Conservation (phyloP, 2,888 invertebrate species). For the Volucella inanis region DNA sequence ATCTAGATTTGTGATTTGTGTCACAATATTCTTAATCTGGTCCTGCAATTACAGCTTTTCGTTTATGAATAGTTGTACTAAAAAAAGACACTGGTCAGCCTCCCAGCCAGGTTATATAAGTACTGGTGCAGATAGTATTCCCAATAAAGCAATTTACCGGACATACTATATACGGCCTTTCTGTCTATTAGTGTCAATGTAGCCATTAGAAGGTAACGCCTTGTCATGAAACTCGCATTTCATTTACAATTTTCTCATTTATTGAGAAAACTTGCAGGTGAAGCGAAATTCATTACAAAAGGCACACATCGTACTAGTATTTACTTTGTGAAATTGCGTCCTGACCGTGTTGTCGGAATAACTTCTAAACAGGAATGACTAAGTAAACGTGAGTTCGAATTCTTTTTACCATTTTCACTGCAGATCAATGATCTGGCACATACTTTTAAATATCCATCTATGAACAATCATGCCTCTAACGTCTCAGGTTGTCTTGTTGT, state of each 20-base stretch:
- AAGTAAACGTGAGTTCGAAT: constrained; percentile 47
- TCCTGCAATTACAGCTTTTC: too few relatives aligned
- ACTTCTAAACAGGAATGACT: constrained; percentile 39
- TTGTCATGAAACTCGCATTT: constrained; percentile 29
- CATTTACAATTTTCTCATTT: constrained; percentile 38
- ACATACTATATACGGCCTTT: constrained; percentile 39
- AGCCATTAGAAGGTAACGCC: constrained; percentile 14
- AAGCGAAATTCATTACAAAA: constrained; percentile 10
- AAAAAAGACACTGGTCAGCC: too few relatives aligned
- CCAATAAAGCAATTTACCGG: constrained; percentile 9
- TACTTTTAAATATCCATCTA: constrained; percentile 8
- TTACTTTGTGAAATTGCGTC: constrained; percentile 16
- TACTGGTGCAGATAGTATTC: background rate
- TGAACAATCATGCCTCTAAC: background rate
- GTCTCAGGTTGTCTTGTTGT: background rate
- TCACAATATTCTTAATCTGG: too few relatives aligned
- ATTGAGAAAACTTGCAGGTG: constrained; percentile 26
- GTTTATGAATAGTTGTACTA: too few relatives aligned
- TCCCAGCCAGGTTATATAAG: too few relatives aligned
- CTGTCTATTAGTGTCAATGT: constrained; percentile 41
- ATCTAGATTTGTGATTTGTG: too few relatives aligned
- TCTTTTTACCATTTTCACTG: background rate
- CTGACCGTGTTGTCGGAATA: constrained; percentile 26
- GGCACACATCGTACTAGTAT: constrained; percentile 9
- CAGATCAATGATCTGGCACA: constrained; percentile 53